Evolutionary conservation across 1,140 invertebrate species (phyloP).

Genomic region (Heterodera carotae): DNA sequence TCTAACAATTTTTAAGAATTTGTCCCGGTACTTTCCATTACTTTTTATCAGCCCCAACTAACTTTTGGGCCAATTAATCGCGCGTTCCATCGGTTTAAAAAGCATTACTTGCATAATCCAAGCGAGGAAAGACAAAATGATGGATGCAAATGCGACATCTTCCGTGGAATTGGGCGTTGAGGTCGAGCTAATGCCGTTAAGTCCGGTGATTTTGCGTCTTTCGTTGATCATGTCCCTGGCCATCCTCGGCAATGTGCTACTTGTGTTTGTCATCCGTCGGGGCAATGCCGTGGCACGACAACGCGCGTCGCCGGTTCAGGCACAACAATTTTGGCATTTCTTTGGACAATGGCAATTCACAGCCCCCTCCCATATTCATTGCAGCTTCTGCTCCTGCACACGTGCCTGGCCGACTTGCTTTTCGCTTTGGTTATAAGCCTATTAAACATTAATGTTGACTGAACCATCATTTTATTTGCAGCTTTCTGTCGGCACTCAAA

Average conservation of each 20-base stretch:
- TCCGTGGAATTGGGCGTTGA: not conserved
- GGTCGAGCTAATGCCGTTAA: not conserved
- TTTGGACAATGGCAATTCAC: not conserved
- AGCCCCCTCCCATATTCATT: slow-evolving; percentile 17
- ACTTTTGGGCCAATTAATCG: no score
- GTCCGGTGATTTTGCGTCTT: not conserved
- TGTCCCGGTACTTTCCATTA: no score
- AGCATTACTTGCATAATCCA: no score
- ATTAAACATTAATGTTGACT: not conserved
- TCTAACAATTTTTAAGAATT: no score
- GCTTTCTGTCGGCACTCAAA: slow-evolving; percentile 67
- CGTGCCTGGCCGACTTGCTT: slow-evolving; percentile 67
- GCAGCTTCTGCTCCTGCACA: slow-evolving; percentile 64
- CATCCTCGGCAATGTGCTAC: slow-evolving; percentile 57
- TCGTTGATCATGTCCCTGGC: slow-evolving; percentile 50
- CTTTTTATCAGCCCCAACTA: not conserved
- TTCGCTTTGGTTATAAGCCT: slow-evolving; percentile 58
- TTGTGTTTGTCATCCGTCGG: slow-evolving; percentile 57
- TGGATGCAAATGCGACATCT: not conserved
- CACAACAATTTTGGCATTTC: slow-evolving; percentile 23
- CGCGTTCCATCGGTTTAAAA: no score
- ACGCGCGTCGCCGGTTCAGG: slow-evolving; percentile 61
- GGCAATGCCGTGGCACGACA: slow-evolving; percentile 50
- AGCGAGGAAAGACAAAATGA: not conserved
- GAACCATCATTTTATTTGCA: slow-evolving; percentile 29